Percentiles rank a stretch among this genome's conserved stretches.
These are phyloP conservation scores for Gambusia holbrooki DNA, from an alignment of 2,113 vertebrate species.

Conservation along the genomic window DNA sequence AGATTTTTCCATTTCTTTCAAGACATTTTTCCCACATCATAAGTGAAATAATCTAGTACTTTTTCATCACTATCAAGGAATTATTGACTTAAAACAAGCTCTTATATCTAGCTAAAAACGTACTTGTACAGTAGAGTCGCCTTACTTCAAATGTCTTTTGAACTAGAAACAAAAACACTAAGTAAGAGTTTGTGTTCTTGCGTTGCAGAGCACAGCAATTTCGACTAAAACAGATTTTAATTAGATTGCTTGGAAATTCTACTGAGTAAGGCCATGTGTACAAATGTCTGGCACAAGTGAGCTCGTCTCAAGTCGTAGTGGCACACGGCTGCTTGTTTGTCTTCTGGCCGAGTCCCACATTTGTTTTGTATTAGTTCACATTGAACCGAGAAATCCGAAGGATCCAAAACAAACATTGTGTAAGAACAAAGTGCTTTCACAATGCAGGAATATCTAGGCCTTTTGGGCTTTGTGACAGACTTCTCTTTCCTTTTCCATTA, in stretches of 20 bases:
- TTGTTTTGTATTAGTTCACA: conserved; percentile 33
- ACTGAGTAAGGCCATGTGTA: conserved; percentile 6
- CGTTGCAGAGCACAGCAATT: neutral
- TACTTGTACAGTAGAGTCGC: too few species aligned
- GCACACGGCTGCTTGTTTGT: conserved; percentile 10
- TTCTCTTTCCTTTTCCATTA: conserved; percentile 9
- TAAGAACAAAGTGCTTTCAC: conserved; percentile 53
- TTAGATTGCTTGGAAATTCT: conserved; percentile 27
- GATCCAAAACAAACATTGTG: conserved; percentile 48
- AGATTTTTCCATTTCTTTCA: too few species aligned
- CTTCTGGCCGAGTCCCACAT: conserved; percentile 21
- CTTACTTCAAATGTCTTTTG: too few species aligned
- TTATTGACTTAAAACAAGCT: too few species aligned
- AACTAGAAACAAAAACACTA: too few species aligned
- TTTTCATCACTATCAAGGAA: too few species aligned
- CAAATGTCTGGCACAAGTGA: conserved; percentile 4
- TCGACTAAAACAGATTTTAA: conserved; percentile 2
- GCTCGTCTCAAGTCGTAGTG: conserved; percentile 12
- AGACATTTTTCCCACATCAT: too few species aligned
- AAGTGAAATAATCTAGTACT: too few species aligned
- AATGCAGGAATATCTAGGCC: conserved; percentile 47
- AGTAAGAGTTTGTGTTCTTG: too few species aligned
- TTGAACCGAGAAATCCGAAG: conserved; percentile 37
- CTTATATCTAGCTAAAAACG: too few species aligned
- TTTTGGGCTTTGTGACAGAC: conserved; percentile 27